A percentile compares a stretch with the other conserved stretches of the same genome.
Conservation (phyloP, 2,888 invertebrate species). For the Drosophila gaucha region DNA sequence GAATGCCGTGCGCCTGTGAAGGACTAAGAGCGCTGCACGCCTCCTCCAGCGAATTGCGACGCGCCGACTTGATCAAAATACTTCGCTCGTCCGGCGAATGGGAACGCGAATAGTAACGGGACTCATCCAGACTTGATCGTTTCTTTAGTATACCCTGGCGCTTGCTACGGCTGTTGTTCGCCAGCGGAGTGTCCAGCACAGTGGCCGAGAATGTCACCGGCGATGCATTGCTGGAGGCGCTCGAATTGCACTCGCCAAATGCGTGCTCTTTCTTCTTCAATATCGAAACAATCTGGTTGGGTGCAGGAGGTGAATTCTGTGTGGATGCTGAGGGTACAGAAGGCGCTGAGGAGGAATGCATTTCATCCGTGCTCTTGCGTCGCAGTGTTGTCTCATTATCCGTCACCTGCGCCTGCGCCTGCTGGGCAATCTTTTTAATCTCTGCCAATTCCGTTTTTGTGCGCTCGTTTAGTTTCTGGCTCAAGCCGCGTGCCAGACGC, state of each 20-base stretch:
- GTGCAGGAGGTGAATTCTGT: constrained; percentile 82
- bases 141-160: constrained; percentile 93
- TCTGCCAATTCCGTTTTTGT: constrained; percentile 83
- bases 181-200: constrained; percentile 88
- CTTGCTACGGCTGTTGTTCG: constrained; percentile 82
- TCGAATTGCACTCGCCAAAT: constrained; percentile 83
- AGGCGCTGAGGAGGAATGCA: constrained; percentile 1
- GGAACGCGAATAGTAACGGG: constrained; percentile 84
- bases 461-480: constrained; percentile 82
- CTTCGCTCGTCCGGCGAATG: constrained; percentile 85
- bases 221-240: constrained; percentile 86
- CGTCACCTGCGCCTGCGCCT: constrained; percentile 61
- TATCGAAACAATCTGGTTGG: constrained; percentile 87
- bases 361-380: constrained; percentile 85
- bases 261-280: constrained; percentile 88
- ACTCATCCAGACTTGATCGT: constrained; percentile 92
- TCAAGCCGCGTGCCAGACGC: constrained; percentile 71
- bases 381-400: constrained; percentile 49
- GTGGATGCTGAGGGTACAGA: constrained; percentile 3
- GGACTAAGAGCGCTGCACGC: constrained; percentile 55
- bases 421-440: constrained; percentile 83
- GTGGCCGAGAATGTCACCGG: constrained; percentile 93
- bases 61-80: constrained; percentile 83
- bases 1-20: constrained; percentile 87
- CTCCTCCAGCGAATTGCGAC: constrained; percentile 84